Percentiles rank a stretch among this genome's conserved stretches.
Conservation (phyloP, 2,888 invertebrate genomes). For the Cistogaster globosa region DNA sequence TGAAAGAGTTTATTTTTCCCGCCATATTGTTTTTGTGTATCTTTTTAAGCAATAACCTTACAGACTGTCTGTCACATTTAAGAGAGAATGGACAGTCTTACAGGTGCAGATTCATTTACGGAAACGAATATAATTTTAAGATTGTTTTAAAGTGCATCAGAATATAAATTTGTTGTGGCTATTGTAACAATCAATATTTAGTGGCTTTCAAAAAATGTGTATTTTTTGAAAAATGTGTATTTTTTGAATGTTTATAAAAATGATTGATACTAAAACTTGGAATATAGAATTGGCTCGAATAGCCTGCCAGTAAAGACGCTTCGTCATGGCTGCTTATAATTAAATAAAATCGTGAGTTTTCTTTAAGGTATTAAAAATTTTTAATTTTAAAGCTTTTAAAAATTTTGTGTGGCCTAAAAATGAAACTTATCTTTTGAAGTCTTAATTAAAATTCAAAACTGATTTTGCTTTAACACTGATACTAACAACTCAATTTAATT, state of each 20-base stretch:
- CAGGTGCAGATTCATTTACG: constrained; percentile 27
- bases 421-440: constrained; percentile 1
- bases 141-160: constrained; percentile 24
- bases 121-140: too few species aligned
- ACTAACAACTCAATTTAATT: constrained; percentile 64
- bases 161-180: neutral
- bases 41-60: constrained; percentile 34
- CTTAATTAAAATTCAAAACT: constrained; percentile 56
- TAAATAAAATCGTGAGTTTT: too few species aligned
- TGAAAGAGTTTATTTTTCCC: constrained; percentile 5
- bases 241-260: too few species aligned
- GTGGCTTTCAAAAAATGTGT: too few species aligned
- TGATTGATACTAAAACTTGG: too few species aligned
- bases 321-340: too few species aligned
- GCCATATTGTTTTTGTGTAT: constrained; percentile 28
- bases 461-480: constrained; percentile 45
- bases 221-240: too few species aligned
- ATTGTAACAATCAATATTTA: too few species aligned
- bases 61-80: constrained; percentile 46
- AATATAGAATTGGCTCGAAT: too few species aligned
- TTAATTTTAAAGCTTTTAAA: neutral
- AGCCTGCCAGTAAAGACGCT: too few species aligned
- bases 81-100: constrained; percentile 47
- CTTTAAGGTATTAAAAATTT: too few species aligned
- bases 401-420: neutral